Evolutionary conservation across 2,113 vertebrate species (phyloP), one percentile per base, ranked within the genome.

Genomic region (Melanotaenia duboulayi): DNA sequence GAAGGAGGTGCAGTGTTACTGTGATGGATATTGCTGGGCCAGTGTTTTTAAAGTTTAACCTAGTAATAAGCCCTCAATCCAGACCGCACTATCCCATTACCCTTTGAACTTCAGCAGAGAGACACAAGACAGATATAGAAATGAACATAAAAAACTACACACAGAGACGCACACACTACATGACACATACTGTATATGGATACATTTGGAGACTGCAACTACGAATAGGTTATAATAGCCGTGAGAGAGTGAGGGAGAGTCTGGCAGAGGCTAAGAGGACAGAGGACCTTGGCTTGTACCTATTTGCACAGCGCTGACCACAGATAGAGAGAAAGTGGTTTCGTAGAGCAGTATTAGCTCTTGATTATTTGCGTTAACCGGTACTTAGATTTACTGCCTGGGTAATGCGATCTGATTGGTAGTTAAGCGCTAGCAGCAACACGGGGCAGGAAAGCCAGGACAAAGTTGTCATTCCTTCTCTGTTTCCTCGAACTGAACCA

Each of bases 401-500:
- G 59, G 90, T 94, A 94, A 92, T 89, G 72, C 4, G 83, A 93
- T 90, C 51, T 59, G 90, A 94, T 87, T 93, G 83, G 66, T 85
- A 91, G 90, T 90, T 95, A 95, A 94, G 86, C 88, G 88, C 83
- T 84, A 84, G 90, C 89, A 68, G 92, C 87, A 92, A 94, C 93
- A 91, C 72, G 12, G 88, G 89, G 87, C 91, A 84, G 71, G 72
- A 91, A 92, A 88, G 91, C 83, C 49, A 80, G 81, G 88, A 89
- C 81, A 80, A 77, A 87, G 88, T 88, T 88, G 87, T 88, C 89
- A 88, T 89, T 87, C 77, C 76, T 48, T 81, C 83, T 74, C 82
- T 71, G 87, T 87, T 84, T 87, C 90, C 91, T 93, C 54, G 58
- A 73, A 82, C 92, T 82, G 85, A 90, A 91, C 92, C 84, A 92